Percentiles rank a stretch among this genome's conserved stretches.
Evolutionary conservation across 2,888 invertebrate genomes (phyloP).

Genomic region (Epinotia bilunana): DNA sequence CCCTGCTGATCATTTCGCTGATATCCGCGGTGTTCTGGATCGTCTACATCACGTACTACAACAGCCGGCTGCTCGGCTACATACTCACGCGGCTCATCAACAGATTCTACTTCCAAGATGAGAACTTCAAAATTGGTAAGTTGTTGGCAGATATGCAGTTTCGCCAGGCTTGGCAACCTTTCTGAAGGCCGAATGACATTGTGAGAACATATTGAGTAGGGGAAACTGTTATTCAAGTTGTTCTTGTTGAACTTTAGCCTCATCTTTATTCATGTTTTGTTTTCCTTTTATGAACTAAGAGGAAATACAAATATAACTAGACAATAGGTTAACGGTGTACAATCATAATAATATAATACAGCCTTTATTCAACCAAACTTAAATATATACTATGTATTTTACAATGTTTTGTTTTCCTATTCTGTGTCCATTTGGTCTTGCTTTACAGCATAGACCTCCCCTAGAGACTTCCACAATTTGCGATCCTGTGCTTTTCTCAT

Average conservation of each 20-base stretch:
- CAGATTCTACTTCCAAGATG: slow-evolving; percentile 92
- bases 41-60: slow-evolving; percentile 97
- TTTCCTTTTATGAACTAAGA: neutral
- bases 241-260: slow-evolving; percentile 26
- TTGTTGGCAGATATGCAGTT: slow-evolving; percentile 45
- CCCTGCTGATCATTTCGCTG: slow-evolving; percentile 91
- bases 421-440: no score
- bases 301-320: neutral
- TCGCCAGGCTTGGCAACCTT: neutral
- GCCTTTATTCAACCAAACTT: no score
- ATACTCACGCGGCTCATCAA: slow-evolving; percentile 95
- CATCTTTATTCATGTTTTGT: slow-evolving; percentile 22
- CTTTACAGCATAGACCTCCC: no score
- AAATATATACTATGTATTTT: no score
- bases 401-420: no score
- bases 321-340: neutral
- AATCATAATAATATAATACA: no score
- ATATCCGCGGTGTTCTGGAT: slow-evolving; percentile 95
- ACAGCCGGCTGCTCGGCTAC: slow-evolving; percentile 95
- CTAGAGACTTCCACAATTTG: no score
- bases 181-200: neutral
- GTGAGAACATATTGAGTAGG: neutral
- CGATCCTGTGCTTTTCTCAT: no score
- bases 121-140: slow-evolving; percentile 95
- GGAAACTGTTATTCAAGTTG: neutral